Percentiles rank a stretch among this genome's conserved stretches.
Evolutionary conservation across 2,888 invertebrate genomes (phyloP).

Genomic region (Chloroclysta siterata): DNA sequence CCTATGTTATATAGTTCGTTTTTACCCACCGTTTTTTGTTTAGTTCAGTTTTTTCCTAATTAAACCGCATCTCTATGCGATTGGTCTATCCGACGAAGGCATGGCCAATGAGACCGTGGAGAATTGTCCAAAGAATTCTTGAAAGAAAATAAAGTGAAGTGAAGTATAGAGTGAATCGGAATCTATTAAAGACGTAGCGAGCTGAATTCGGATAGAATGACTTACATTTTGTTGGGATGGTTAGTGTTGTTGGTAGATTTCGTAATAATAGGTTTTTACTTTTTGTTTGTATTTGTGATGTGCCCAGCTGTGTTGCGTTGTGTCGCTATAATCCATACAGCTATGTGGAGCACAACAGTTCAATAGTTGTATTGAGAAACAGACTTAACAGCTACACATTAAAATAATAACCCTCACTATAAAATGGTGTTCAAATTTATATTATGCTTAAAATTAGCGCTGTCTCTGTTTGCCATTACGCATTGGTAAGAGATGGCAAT

Average conservation of each 20-base stretch:
- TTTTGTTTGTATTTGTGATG: slow-evolving; percentile 15
- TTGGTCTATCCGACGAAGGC: slow-evolving; percentile 36
- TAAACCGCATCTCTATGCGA: slow-evolving; percentile 35
- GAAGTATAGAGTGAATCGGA: slow-evolving; percentile 41
- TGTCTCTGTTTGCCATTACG: too few species aligned
- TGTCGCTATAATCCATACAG: slow-evolving; percentile 7
- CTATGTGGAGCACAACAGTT: not conserved
- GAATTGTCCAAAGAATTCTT: slow-evolving; percentile 41
- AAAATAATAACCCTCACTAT: too few species aligned
- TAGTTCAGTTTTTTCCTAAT: slow-evolving; percentile 37
- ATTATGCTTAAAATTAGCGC: too few species aligned
- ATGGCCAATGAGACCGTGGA: slow-evolving; percentile 45
- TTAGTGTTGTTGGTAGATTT: slow-evolving; percentile 39
- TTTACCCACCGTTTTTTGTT: slow-evolving; percentile 41
- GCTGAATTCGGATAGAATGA: slow-evolving; percentile 43
- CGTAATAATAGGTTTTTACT: slow-evolving; percentile 33
- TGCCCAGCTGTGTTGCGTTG: slow-evolving; percentile 1
- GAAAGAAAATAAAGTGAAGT: slow-evolving; percentile 37
- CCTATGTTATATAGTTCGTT: slow-evolving; percentile 40
- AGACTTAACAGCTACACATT: not conserved
- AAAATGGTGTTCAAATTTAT: too few species aligned
- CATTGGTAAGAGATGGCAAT: too few species aligned
- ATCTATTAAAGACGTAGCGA: slow-evolving; percentile 43
- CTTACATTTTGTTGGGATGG: slow-evolving; percentile 38
- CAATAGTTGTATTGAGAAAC: not conserved